Evolutionary conservation across 2,888 invertebrate species (phyloP), one percentile per base, ranked within the genome.

Genomic region (Ophion ellenae): DNA sequence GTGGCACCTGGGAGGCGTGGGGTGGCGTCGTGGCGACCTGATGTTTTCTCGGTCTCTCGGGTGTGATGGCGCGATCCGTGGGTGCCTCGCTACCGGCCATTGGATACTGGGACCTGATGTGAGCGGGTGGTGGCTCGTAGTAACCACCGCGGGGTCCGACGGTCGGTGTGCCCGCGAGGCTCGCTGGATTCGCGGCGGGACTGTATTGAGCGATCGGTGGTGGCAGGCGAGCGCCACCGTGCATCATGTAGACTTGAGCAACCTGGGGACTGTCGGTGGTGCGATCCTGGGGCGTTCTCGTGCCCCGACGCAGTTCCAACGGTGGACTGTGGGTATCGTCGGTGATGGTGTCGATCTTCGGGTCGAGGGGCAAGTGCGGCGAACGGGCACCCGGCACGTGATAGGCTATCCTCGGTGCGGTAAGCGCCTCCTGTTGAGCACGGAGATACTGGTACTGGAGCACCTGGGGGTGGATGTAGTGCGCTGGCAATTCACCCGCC

Each of bases 1-100:
- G 96, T 89, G 97, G 97, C 90, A 97, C 97, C 94, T 97, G 97
- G 90, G 96, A 96, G 85, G 97, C 97, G 94, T 97, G 97, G 10
- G 95, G 95, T 24, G 93, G 92, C 0, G 93, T 93, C 0, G 93
- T 93, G 11, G 91, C 89, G 7, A 91, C 91, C 90, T 95, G 95
- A 78, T 95, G 94, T 82, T 95, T 95, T 69, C 95, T 93, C 69
- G 95, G 95, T 85, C 94, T 94, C 59, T 95, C 95, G 6, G 95
- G 96, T 1, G 95, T 95, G 59, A 95, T 95, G 17, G 95, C 95
- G 59, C 95, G 94, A 83, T 95, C 93, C 85, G 92, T 91, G 2
- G 92, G 93, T 7, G 91, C 93, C 85, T 91, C 93, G 90, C 92
- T 94, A 2, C 91, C 93, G n/a, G 93, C 90, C 89, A 94, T 92